phyloP scores from a whole-genome alignment of 2,113 vertebrate genomes.

The Onychostoma macrolepis region DNA sequence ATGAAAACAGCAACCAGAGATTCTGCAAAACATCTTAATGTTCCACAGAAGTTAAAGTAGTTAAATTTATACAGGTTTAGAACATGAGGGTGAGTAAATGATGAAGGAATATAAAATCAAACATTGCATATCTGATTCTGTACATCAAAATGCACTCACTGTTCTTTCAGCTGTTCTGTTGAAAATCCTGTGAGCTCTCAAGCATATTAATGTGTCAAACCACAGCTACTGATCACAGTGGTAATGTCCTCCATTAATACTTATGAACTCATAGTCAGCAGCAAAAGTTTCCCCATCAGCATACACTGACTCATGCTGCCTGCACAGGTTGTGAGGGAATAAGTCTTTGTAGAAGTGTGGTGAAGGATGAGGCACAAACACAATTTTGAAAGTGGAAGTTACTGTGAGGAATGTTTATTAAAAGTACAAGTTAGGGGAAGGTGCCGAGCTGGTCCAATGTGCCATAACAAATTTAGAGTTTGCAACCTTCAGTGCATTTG shows the following conservation, averaged over 20 bases:
- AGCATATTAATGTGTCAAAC: slow-evolving; percentile 16
- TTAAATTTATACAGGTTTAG: not conserved
- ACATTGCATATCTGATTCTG: not conserved
- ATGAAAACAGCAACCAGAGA: not conserved
- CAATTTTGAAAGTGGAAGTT: not conserved
- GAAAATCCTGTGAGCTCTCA: not conserved
- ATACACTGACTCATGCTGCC: not conserved
- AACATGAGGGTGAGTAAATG: not conserved
- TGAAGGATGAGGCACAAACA: slow-evolving; percentile 4
- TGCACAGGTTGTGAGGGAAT: not conserved
- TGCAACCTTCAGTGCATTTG: not conserved
- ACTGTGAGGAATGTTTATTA: not conserved
- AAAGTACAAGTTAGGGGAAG: not conserved
- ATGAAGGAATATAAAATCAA: not conserved
- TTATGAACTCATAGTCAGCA: slow-evolving; percentile 27
- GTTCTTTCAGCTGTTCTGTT: not conserved
- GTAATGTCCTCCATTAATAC: not conserved
- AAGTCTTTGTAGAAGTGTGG: not conserved
- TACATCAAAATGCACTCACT: not conserved
- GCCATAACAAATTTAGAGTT: slow-evolving; percentile 1
- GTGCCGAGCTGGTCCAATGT: not conserved
- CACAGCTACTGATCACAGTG: not conserved
- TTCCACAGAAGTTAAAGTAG: not conserved
- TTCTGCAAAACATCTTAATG: not conserved
- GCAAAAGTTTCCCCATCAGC: not conserved